Evolutionary conservation across 2,888 invertebrate genomes (phyloP).

Genomic region (Heliconius aoede): DNA sequence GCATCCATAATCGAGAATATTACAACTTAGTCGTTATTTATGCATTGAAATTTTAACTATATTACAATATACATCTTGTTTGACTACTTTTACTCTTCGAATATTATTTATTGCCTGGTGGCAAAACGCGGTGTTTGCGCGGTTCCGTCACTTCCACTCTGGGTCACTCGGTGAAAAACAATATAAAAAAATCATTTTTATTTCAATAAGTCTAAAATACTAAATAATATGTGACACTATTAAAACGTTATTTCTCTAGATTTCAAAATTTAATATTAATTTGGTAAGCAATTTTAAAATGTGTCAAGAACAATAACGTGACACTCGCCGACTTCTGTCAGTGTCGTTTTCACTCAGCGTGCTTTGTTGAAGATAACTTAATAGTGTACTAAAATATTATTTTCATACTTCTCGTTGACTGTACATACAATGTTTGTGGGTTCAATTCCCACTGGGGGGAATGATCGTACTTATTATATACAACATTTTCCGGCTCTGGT

Average conservation of each 20-base stretch:
- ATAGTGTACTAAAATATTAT: slow-evolving; percentile 1
- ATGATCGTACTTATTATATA: too few relatives aligned
- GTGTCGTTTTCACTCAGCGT: slow-evolving; percentile 10
- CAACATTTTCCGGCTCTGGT: not conserved
- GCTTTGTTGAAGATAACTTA: not conserved
- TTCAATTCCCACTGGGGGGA: not conserved
- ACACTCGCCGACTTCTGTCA: slow-evolving; percentile 14
- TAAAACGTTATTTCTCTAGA: not conserved
- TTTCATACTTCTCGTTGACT: not conserved
- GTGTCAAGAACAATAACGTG: not conserved
- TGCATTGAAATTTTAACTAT: too few relatives aligned
- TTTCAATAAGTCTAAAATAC: not conserved
- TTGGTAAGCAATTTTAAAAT: slow-evolving; percentile 12
- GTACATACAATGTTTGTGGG: not conserved
- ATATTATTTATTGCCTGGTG: too few relatives aligned
- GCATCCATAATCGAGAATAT: too few relatives aligned
- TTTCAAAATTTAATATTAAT: not conserved
- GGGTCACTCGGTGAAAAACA: too few relatives aligned
- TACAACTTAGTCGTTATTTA: too few relatives aligned
- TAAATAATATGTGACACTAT: not conserved
- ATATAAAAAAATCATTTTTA: too few relatives aligned
- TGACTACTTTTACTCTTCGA: too few relatives aligned
- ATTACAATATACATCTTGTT: too few relatives aligned
- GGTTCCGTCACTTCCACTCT: too few relatives aligned
- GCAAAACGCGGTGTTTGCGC: too few relatives aligned